A percentile compares a stretch with the other conserved stretches of the same genome.
These are phyloP conservation scores for Apis laboriosa DNA, from an alignment of 1,140 invertebrate species.

Conservation along the genomic window DNA sequence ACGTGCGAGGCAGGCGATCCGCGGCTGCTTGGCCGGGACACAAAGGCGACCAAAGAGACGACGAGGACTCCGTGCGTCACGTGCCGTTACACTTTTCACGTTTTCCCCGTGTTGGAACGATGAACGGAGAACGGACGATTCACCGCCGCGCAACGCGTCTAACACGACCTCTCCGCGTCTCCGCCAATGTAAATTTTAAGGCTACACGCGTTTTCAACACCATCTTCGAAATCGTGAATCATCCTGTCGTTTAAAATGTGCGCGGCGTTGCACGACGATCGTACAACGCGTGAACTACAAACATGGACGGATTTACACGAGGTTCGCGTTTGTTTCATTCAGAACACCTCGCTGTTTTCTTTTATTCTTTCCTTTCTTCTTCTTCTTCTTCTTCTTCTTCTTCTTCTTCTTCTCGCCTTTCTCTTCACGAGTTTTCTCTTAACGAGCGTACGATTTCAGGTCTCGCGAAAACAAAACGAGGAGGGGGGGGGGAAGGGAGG, in stretches of 20 bases:
- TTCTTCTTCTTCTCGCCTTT: too few species aligned
- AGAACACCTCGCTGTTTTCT: background rate
- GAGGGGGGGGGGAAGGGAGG: too few species aligned
- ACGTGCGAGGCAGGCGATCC: conserved; percentile 70
- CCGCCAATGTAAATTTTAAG: conserved; percentile 2
- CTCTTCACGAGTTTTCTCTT: too few species aligned
- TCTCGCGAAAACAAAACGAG: background rate
- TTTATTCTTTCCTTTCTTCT: background rate
- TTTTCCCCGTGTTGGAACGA: conserved; percentile 58
- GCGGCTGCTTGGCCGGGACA: conserved; percentile 71
- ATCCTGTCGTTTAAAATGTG: conserved; percentile 1
- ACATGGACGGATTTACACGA: background rate
- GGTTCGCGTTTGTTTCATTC: background rate
- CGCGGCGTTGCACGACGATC: background rate
- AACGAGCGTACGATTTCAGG: background rate
- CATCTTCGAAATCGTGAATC: background rate
- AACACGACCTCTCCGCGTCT: background rate
- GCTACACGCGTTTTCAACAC: background rate
- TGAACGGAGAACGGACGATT: conserved; percentile 19
- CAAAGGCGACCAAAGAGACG: conserved; percentile 63
- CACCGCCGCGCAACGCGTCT: background rate
- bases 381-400: too few species aligned
- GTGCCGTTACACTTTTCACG: conserved; percentile 73
- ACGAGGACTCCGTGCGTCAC: conserved; percentile 61
- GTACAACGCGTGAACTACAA: background rate